Percentiles rank a stretch among this genome's conserved stretches.
These are phyloP conservation scores for Amphiprion clarkii DNA, from an alignment of 2,797 vertebrate genomes.

Conservation along the genomic window DNA sequence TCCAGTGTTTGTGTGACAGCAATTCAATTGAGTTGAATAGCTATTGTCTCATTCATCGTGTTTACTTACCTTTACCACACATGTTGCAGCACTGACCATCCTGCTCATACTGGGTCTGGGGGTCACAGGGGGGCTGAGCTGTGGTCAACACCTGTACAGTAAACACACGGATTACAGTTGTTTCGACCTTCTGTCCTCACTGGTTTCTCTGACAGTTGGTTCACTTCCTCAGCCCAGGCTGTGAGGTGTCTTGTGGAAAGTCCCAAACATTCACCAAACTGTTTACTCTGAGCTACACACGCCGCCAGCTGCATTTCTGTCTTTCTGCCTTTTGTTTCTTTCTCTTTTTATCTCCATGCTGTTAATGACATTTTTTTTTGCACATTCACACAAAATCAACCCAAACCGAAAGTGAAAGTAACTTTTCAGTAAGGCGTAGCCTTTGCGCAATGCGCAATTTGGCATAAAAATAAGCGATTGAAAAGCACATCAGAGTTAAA, in stretches of 20 bases:
- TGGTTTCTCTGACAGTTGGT: neutral
- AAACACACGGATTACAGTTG: neutral
- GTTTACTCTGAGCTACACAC: accelerated
- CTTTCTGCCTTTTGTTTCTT: neutral
- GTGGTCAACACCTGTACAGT: slow-evolving; percentile 45
- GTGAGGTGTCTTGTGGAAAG: slow-evolving; percentile 67
- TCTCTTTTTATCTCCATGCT: accelerated
- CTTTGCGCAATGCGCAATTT: neutral
- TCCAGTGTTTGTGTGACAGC: no score
- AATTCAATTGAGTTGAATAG: no score
- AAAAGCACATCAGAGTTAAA: accelerated
- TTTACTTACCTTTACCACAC: slow-evolving; percentile 78
- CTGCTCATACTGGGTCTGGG: slow-evolving; percentile 37
- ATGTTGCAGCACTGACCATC: slow-evolving; percentile 63
- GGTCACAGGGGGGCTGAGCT: slow-evolving; percentile 64
- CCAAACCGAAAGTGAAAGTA: slow-evolving; percentile 72
- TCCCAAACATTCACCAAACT: slow-evolving; percentile 51
- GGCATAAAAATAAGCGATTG: neutral
- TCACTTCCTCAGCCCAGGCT: slow-evolving; percentile 38
- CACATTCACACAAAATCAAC: neutral
- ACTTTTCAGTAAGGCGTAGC: accelerated
- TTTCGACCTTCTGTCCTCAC: neutral
- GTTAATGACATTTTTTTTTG: neutral
- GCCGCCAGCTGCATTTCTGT: neutral
- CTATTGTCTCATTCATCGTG: neutral